A percentile compares a stretch with the other conserved stretches of the same genome.
Evolutionary conservation across 2,113 vertebrate genomes (phyloP).

Genomic region (Hypanus sabinus): DNA sequence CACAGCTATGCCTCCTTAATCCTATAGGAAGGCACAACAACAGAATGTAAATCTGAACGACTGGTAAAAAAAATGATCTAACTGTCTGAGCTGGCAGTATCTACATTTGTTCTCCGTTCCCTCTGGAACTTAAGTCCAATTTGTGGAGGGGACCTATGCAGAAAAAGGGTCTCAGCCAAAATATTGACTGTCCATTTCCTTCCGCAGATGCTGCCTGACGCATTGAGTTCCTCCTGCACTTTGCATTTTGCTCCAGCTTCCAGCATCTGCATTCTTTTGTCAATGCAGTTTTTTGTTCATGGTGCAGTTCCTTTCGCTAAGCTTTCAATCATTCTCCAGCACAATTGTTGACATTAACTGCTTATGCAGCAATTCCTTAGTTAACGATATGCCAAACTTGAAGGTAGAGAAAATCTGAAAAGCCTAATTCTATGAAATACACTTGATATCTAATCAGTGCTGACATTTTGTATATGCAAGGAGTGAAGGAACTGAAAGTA

Average conservation of each 20-base stretch:
- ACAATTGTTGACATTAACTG: background rate
- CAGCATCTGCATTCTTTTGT: no score
- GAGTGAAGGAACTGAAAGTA: background rate
- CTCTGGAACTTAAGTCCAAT: background rate
- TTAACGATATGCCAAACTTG: slow-evolving; percentile 12
- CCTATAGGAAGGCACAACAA: background rate
- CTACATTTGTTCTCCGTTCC: background rate
- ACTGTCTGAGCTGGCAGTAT: no score
- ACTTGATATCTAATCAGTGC: slow-evolving; percentile 3
- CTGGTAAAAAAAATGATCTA: background rate
- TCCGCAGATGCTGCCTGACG: no score
- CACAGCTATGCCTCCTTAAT: background rate
- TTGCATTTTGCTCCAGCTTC: no score
- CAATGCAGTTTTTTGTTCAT: no score
- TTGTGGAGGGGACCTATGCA: background rate
- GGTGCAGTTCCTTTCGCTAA: background rate
- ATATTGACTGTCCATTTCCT: no score
- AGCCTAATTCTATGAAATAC: background rate
- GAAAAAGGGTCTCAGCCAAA: no score
- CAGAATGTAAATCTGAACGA: background rate
- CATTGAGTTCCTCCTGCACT: no score
- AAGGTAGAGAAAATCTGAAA: background rate
- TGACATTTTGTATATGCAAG: slow-evolving; percentile 10
- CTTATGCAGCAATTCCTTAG: background rate
- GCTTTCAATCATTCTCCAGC: background rate